These are phyloP conservation scores for Orthonyx spaldingii DNA, from an alignment of 2,113 vertebrate species.

Conservation along the genomic window DNA sequence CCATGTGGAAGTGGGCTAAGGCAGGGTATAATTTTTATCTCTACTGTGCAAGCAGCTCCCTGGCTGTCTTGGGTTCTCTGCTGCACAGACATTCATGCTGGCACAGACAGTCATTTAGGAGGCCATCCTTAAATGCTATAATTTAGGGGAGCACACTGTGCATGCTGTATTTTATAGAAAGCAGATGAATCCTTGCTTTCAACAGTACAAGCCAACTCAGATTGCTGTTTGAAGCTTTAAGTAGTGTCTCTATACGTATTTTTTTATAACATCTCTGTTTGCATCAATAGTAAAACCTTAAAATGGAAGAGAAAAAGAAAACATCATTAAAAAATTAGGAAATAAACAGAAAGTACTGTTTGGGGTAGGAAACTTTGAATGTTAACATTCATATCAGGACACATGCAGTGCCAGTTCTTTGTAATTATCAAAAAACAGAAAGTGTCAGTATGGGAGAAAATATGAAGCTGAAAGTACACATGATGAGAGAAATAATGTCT, in stretches of 20 bases:
- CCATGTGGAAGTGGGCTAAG: not conserved
- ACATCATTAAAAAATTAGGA: not conserved
- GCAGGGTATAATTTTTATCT: not conserved
- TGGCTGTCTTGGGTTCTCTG: not conserved
- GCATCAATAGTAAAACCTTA: not conserved
- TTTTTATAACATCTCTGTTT: not conserved
- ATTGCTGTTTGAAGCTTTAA: not conserved
- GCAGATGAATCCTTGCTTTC: not conserved
- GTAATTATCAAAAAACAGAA: slow-evolving; percentile 18
- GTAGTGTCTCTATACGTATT: not conserved
- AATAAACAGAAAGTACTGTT: not conserved
- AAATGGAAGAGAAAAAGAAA: not conserved
- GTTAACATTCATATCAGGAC: not conserved
- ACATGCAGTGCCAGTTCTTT: not conserved
- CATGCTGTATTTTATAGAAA: not conserved
- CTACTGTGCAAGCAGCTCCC: not conserved
- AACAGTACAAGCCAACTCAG: not conserved
- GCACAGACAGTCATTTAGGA: not conserved
- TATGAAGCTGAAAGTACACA: not conserved
- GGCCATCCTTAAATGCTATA: not conserved
- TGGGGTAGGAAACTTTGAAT: slow-evolving; percentile 4
- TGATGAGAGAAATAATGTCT: not conserved
- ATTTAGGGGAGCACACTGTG: not conserved
- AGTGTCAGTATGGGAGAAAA: not conserved
- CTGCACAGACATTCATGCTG: not conserved